phyloP scores from a whole-genome alignment of 92 coral and sea anemone genomes.

The Virgularia gustaviana region DNA sequence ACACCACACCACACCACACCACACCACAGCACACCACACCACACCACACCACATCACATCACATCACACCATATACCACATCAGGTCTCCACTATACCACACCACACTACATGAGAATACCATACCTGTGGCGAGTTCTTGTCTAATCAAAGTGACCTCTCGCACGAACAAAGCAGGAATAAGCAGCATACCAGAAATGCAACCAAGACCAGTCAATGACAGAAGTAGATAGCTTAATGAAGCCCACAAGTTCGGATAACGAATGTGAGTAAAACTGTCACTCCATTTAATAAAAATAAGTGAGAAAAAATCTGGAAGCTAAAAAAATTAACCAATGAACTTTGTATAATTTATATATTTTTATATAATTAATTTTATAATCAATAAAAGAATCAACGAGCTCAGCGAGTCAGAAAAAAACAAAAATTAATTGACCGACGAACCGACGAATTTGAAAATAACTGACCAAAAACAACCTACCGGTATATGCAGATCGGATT shows the following conservation, averaged over 20 bases:
- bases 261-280: slow-evolving; percentile 27
- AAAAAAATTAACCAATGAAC: not conserved
- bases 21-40: no score
- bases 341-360: not conserved
- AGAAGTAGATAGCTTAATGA: slow-evolving; percentile 72
- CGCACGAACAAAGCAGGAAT: slow-evolving; percentile 49
- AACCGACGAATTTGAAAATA: not conserved
- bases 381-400: no score
- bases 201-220: slow-evolving; percentile 68
- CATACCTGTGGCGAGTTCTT: slow-evolving; percentile 15
- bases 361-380: not conserved
- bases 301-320: slow-evolving; percentile 22
- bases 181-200: slow-evolving; percentile 82
- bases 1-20: no score
- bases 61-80: no score
- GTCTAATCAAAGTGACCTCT: slow-evolving; percentile 46
- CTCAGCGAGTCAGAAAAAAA: no score
- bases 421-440: not conserved
- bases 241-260: slow-evolving; percentile 58
- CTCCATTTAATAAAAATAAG: slow-evolving; percentile 26
- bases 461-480: not conserved
- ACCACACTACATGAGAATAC: no score
- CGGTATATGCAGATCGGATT: slow-evolving; percentile 14
- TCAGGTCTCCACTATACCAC: no score
- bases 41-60: no score